Percentiles rank a stretch among this genome's conserved stretches.
Conservation (phyloP, 2,797 vertebrate species). For the Paedocypris micromegethes region DNA sequence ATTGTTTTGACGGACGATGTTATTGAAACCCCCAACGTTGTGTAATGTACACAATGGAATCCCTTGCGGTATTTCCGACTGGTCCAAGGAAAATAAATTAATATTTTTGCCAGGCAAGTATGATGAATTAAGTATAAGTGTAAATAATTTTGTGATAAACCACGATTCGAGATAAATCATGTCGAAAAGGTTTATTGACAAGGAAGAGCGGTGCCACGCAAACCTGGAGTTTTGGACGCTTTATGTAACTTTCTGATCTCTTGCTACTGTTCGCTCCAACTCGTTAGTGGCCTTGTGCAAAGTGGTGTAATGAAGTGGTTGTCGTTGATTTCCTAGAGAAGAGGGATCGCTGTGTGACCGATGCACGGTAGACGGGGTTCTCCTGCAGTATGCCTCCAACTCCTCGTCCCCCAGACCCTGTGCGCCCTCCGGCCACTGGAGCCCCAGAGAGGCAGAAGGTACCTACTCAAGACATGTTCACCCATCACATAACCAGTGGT, state of each 20-base stretch:
- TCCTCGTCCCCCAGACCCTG: conserved; percentile 93
- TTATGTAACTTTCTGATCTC: too few relatives aligned
- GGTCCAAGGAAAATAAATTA: too few relatives aligned
- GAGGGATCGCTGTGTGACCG: conserved; percentile 95
- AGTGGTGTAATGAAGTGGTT: conserved; percentile 28
- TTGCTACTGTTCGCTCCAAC: too few relatives aligned
- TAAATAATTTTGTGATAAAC: background rate
- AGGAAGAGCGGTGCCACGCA: background rate
- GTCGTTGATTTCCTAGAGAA: conserved; percentile 98
- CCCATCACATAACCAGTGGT: too few relatives aligned
- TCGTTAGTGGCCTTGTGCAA: too few relatives aligned
- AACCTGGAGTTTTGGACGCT: too few relatives aligned
- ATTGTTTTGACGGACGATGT: too few relatives aligned
- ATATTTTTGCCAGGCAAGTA: too few relatives aligned
- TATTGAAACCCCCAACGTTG: too few relatives aligned
- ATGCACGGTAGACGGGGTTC: conserved; percentile 83
- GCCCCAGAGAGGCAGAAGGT: conserved; percentile 96
- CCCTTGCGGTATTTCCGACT: too few relatives aligned
- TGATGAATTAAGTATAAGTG: background rate
- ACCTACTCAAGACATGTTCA: conserved; percentile 39
- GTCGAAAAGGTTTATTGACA: conserved; percentile 1
- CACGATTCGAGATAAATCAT: background rate
- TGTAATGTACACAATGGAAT: too few relatives aligned
- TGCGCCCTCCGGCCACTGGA: conserved; percentile 93
- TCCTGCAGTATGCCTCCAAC: conserved; percentile 89